phyloP scores from a whole-genome alignment of 2,888 invertebrate species.

The Oscheius sp. region DNA sequence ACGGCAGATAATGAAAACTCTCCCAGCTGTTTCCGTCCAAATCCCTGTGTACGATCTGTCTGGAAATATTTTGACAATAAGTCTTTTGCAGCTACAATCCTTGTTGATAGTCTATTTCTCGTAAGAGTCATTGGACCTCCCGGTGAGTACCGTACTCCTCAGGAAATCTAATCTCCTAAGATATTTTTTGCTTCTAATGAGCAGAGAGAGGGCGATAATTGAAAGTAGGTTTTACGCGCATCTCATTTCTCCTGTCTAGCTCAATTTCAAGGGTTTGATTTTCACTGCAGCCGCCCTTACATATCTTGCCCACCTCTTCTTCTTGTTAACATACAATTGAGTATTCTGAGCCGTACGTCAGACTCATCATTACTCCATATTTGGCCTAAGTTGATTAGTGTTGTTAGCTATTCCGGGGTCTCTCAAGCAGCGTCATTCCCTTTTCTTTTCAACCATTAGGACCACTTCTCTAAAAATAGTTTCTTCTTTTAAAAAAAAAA shows the following conservation, averaged over 20 bases:
- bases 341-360: neutral
- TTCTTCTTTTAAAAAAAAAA: neutral
- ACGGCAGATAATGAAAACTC: too few species aligned
- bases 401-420: constrained; percentile 1
- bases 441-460: neutral
- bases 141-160: neutral
- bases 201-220: neutral
- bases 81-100: too few species aligned
- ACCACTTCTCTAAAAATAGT: neutral
- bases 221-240: neutral
- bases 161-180: neutral
- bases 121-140: neutral
- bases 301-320: neutral
- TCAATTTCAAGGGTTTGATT: neutral
- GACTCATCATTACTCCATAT: neutral
- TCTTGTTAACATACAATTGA: too few species aligned
- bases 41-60: too few species aligned
- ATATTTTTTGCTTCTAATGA: neutral
- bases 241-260: neutral
- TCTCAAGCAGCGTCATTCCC: neutral
- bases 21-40: too few species aligned
- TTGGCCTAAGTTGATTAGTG: constrained; percentile 1
- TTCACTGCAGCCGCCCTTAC: too few species aligned
- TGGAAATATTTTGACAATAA: too few species aligned
- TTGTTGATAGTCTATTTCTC: too few species aligned